Base-by-base conservation (phyloP, 1,140 invertebrate species). In the Diorhabda sublineata region DNA sequence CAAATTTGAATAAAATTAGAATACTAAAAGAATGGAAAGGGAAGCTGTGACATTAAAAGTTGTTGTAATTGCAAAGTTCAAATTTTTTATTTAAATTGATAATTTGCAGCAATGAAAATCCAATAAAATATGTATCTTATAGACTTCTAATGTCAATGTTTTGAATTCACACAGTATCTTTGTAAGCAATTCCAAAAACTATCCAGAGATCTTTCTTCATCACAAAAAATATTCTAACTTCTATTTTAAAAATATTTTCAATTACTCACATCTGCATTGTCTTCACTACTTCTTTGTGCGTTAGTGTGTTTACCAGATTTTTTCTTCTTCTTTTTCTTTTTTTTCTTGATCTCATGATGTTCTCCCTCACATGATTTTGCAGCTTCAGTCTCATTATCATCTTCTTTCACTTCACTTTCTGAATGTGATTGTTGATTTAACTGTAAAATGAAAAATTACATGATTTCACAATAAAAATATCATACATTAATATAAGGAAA, bases 341-440 rank as follows among this genome's bases (percentile, higher is more conserved):
- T 88, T 65, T 84, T 83, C 57, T 84, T 83, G 8, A 81, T 78
- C 69, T 86, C 73, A 65, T 83, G 80, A 61, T 73, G 71, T 65
- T 74, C 73, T 56, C 77, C 77, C 62, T 78, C 79, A 9, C 83
- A 83, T 42, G 84, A 81, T 45, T 84, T 83, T 2, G 83, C 82
- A 57, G 85, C 83, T 73, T 87, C 84, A 11, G 86, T 88, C 77
- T 88, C 87, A 77, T 89, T 87, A 75, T 90, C 89, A 77, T 89
- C 87, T 75, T 90, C 89, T 78, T 90, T 89, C 3, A 89, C 88
- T 78, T 89, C 88, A 71, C 87, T 89, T 76, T 90, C 89, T 6
- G 86, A 88, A 71, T 85, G 82, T 52, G 86, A 87, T 72, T 85
- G 83, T 72, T 87, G 85, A 77, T 88, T 86, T 68, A 88, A 78